Evolutionary conservation across 2,113 vertebrate genomes (phyloP).

Genomic region (Globicephala melas): DNA sequence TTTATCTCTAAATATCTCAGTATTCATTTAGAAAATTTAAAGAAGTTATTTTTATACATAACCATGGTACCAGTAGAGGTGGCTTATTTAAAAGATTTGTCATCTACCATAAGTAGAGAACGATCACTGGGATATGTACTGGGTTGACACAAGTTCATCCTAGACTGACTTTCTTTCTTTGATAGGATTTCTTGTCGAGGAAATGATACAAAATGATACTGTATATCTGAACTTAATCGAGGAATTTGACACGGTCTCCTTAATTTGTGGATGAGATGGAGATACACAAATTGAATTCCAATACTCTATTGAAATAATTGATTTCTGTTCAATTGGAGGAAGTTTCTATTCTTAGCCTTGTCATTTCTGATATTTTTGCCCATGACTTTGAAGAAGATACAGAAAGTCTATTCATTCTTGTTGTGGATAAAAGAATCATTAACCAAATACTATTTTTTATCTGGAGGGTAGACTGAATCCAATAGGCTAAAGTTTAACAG

Average conservation of each 20-base stretch:
- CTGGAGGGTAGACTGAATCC: neutral
- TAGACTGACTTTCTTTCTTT: neutral
- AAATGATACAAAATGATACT: neutral
- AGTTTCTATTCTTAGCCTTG: neutral
- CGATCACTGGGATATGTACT: neutral
- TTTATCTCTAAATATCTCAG: neutral
- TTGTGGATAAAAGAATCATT: neutral
- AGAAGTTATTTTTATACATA: neutral
- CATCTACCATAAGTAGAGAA: neutral
- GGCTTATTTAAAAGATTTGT: neutral
- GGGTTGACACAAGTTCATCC: neutral
- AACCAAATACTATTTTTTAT: neutral
- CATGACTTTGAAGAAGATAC: neutral
- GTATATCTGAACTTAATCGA: neutral
- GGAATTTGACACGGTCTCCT: neutral
- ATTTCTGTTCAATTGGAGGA: neutral
- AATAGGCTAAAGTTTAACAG: neutral
- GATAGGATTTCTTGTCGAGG: neutral
- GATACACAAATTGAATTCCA: neutral
- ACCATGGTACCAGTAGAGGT: neutral
- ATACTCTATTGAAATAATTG: neutral
- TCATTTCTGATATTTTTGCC: slow-evolving; percentile 5
- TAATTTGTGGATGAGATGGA: neutral
- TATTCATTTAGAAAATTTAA: neutral
- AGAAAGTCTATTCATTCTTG: neutral